These are phyloP conservation scores for Aurelia sp. DNA, from an alignment of 30 jellyfish, hydroid and myxozoan species.

Conservation along the genomic window DNA sequence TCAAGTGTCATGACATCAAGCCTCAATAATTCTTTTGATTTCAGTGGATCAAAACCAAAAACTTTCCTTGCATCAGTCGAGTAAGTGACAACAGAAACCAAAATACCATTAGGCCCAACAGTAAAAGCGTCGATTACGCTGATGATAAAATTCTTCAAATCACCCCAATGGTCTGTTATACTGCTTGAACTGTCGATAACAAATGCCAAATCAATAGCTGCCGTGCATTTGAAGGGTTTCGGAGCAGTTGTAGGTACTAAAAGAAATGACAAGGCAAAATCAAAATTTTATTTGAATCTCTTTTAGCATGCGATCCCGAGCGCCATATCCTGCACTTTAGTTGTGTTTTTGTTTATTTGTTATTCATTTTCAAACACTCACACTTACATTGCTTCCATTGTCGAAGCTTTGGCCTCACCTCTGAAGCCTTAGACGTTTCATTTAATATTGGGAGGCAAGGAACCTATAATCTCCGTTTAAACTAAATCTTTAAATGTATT, in stretches of 20 bases:
- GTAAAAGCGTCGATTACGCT: conserved; percentile 72
- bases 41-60: conserved; percentile 50
- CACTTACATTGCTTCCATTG: no score
- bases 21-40: conserved; percentile 48
- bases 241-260: conserved; percentile 33
- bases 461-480: no score
- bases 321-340: no score
- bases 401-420: no score
- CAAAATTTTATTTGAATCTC: no score
- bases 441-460: no score
- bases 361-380: no score
- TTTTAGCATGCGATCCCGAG: no score
- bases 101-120: conserved; percentile 63
- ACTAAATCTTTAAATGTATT: no score
- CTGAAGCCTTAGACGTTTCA: no score
- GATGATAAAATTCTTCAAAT: conserved; percentile 54
- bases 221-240: conserved; percentile 71
- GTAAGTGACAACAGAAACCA: conserved; percentile 74
- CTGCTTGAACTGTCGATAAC: conserved; percentile 88
- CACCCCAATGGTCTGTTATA: conserved; percentile 72
- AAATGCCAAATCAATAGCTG: conserved; percentile 72
- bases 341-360: no score
- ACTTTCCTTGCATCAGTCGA: conserved; percentile 70
- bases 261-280: not conserved
- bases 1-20: conserved; percentile 11